Evolutionary conservation across 2,888 invertebrate species (phyloP), one percentile per base, ranked within the genome.

Genomic region (Ganaspis brasiliensis): DNA sequence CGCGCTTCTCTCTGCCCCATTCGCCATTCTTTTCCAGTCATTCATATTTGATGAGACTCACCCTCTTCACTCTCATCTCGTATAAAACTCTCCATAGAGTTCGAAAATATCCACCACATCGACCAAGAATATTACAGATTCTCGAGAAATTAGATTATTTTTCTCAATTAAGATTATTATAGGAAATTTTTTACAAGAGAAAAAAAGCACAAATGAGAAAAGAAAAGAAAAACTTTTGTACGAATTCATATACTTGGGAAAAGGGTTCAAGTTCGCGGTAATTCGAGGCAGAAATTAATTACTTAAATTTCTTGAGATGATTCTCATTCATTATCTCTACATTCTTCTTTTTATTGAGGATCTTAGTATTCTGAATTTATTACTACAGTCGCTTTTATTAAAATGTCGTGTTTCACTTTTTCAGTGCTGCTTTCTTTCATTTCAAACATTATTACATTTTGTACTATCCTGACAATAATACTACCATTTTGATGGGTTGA

Each of bases 11-110:
- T 76, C 21, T 56, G 31, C 55, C 26, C 52, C 35, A 85, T 83
- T 81, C 84, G 73, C 81, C 83, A 84, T 85, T 83, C 86, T 85
- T 79, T 79, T 63, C 81, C 61, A 74, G 73, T 82, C 82, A 84
- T 88, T 88, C 84, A 88, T 87, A 85, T 85, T 87, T 88, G 83
- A 87, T 83, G 85, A 84, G 84, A 83, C 78, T 71, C 80, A 26
- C 26, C 45, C 79, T 70, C 78, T 40, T 12, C 19, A 9, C 52
- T 49, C 26, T 63, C 55, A 56, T 72, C 37, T 12, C 6, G 14
- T 8, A 72, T 10, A 52, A 72, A 52, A 71, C 71, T 71, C 55
- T 49, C 16, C 52, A 52, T 12, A 35, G n/a, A 55, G 19, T 77
- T 67, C 45, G 24, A 67, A 67, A 61, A 71, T 71, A 9, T 63